Conservation (phyloP, 2,888 invertebrate genomes). For the Hipparchia sbordonii region DNA sequence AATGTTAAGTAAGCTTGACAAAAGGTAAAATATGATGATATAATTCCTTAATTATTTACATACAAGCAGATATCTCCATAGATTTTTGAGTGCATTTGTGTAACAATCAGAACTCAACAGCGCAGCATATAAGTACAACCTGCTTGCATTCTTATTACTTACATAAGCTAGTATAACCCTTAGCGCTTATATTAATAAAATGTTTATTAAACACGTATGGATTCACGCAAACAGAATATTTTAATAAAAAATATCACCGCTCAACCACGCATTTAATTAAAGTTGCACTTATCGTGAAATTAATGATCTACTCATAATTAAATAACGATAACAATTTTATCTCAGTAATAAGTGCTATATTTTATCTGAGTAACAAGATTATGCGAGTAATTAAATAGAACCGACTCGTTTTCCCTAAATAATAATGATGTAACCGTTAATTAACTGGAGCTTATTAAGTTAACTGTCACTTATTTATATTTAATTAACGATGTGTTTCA, state of each 20-base stretch:
- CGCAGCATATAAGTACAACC: no score
- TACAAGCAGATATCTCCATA: no score
- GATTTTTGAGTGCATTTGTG: no score
- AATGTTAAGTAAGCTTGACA: no score
- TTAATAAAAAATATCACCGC: slow-evolving; percentile 30
- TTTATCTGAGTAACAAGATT: slow-evolving; percentile 37
- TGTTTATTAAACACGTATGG: background rate
- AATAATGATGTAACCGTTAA: slow-evolving; percentile 27
- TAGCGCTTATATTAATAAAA: background rate
- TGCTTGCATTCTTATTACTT: background rate
- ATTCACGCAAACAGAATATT: slow-evolving; percentile 10
- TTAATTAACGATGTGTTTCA: slow-evolving; percentile 7
- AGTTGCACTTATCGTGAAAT: slow-evolving; percentile 38
- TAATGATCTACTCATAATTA: slow-evolving; percentile 40
- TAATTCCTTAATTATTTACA: no score
- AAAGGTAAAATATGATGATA: no score
- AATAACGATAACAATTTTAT: slow-evolving; percentile 40
- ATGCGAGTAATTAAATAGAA: slow-evolving; percentile 31
- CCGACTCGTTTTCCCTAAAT: slow-evolving; percentile 24
- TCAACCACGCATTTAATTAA: slow-evolving; percentile 39
- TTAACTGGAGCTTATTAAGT: slow-evolving; percentile 26
- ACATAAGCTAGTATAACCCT: background rate
- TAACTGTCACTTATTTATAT: slow-evolving; percentile 14
- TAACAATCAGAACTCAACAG: no score
- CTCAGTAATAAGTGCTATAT: slow-evolving; percentile 33